Evolutionary conservation across 2,888 invertebrate genomes (phyloP).

Genomic region (Uropetala carovei): DNA sequence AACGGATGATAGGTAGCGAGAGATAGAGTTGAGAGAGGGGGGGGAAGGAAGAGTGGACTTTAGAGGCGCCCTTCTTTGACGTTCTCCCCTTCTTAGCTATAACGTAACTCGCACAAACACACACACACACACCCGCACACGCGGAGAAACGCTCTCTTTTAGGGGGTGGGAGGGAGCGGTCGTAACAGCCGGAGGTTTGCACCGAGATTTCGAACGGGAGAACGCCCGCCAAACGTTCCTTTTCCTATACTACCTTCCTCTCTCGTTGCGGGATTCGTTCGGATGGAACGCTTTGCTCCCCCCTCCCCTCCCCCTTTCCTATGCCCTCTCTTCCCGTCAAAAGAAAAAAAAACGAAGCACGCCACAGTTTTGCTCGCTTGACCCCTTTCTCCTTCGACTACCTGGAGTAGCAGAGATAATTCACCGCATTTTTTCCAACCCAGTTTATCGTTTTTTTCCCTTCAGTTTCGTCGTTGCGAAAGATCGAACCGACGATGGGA

Average conservation of each 20-base stretch:
- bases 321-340: too few relatives aligned
- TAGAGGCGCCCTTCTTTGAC: neutral
- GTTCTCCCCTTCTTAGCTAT: too few relatives aligned
- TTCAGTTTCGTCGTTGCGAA: neutral
- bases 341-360: neutral
- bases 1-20: neutral
- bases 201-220: neutral
- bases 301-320: neutral
- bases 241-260: neutral
- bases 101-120: neutral
- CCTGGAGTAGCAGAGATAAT: neutral
- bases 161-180: neutral
- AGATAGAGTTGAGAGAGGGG: neutral
- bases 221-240: neutral
- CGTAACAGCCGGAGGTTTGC: constrained; percentile 24
- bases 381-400: neutral
- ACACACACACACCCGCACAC: neutral
- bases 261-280: constrained; percentile 4
- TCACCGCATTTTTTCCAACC: neutral
- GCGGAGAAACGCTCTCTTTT: neutral
- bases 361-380: neutral
- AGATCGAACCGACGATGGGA: neutral
- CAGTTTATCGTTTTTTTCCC: neutral
- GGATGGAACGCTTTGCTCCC: neutral
- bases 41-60: neutral